A percentile compares a stretch with the other conserved stretches of the same genome.
phyloP scores from a whole-genome alignment of 2,797 vertebrate species.

The Margarornis squamiger region DNA sequence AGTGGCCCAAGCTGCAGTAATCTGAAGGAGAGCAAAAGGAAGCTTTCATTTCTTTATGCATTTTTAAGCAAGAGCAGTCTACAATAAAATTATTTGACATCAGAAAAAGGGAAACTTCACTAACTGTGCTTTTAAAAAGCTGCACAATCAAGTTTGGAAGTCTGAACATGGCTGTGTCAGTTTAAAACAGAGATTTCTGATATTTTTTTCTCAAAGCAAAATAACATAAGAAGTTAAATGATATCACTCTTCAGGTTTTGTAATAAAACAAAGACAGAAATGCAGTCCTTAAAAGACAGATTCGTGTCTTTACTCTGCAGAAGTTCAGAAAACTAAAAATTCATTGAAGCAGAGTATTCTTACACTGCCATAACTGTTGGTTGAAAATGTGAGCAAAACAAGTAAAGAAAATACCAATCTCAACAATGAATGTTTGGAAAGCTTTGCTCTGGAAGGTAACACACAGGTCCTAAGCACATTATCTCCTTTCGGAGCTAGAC shows the following conservation, averaged over 20 bases:
- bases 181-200: background rate
- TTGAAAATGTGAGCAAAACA: background rate
- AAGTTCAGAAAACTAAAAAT: background rate
- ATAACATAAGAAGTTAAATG: background rate
- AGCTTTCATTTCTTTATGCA: background rate
- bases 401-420: background rate
- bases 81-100: constrained; percentile 8
- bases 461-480: background rate
- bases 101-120: background rate
- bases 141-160: background rate
- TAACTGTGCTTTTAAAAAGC: background rate
- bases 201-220: background rate
- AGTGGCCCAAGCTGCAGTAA: background rate
- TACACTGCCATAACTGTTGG: background rate
- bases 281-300: background rate
- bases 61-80: constrained; percentile 23
- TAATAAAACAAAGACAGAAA: background rate
- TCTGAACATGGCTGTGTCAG: background rate
- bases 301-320: background rate
- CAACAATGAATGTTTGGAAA: background rate
- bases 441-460: background rate
- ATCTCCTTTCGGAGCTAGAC: background rate
- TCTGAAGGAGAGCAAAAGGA: background rate
- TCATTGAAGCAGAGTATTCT: background rate
- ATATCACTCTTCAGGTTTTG: background rate